Percentiles rank a stretch among this genome's conserved stretches.
These are phyloP conservation scores for Parus major DNA, from an alignment of 2,113 vertebrate species.

Conservation along the genomic window DNA sequence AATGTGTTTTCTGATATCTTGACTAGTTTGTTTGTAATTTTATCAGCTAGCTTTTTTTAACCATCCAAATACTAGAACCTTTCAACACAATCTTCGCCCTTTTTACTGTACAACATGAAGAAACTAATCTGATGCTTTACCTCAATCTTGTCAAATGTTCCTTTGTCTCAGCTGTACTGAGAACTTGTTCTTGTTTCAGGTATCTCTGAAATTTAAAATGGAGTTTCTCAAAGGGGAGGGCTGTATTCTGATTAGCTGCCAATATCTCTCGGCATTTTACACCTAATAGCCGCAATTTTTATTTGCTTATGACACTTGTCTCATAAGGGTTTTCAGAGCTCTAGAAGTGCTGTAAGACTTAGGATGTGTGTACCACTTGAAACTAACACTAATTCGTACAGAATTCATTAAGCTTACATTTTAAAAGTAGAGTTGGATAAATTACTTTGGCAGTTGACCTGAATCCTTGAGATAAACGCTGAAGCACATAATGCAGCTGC, in stretches of 20 bases:
- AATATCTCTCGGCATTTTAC: not conserved
- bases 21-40: not conserved
- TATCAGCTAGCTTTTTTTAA: not conserved
- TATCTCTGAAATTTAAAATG: not conserved
- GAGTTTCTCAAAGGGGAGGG: not conserved
- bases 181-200: not conserved
- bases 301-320: not conserved
- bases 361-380: not conserved
- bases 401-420: not conserved
- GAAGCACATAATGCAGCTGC: not conserved
- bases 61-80: not conserved
- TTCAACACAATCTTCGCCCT: not conserved
- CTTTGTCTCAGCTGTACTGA: not conserved
- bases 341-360: not conserved
- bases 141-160: not conserved
- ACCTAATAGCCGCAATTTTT: not conserved
- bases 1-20: not conserved
- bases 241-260: not conserved
- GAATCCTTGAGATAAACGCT: not conserved
- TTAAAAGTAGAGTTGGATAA: not conserved
- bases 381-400: not conserved
- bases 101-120: not conserved
- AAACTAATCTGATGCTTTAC: not conserved
- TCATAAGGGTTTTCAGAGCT: not conserved
- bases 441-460: not conserved